Conservation (phyloP, 2,797 vertebrate species). For the Anomalospiza imberbis region DNA sequence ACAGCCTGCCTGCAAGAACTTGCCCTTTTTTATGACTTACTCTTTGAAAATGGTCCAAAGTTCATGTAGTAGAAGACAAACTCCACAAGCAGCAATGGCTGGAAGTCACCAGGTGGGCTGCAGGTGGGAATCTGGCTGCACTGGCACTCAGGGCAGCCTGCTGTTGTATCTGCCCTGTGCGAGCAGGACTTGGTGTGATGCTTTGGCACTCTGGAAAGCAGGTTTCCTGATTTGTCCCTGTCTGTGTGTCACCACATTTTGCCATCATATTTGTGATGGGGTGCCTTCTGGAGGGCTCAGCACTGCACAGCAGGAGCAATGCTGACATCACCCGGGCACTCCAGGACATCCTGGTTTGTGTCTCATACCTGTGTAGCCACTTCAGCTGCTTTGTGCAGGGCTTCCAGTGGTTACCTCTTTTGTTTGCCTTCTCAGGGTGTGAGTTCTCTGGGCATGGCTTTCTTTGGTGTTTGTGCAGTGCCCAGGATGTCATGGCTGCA, state of each 20-base stretch:
- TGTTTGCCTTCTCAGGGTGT: slow-evolving; percentile 21
- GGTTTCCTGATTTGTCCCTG: neutral
- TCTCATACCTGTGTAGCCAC: neutral
- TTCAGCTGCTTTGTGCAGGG: neutral
- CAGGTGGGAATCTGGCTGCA: neutral
- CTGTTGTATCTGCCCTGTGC: neutral
- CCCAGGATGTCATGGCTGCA: neutral
- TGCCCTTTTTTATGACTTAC: slow-evolving; percentile 38
- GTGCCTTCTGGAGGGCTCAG: neutral
- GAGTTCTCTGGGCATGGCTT: neutral
- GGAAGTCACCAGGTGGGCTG: neutral
- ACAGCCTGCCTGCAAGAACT: slow-evolving; percentile 22
- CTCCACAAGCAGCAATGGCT: neutral
- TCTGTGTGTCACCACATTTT: fast-evolving
- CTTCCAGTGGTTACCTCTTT: neutral
- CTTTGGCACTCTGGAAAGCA: neutral
- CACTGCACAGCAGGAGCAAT: neutral
- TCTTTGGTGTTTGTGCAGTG: neutral
- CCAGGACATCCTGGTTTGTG: neutral
- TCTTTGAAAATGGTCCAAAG: slow-evolving; percentile 18
- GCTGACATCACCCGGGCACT: neutral
- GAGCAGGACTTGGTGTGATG: neutral
- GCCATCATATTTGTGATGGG: fast-evolving
- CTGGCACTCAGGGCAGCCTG: neutral
- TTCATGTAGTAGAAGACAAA: neutral